Percentiles rank a stretch among this genome's conserved stretches.
Conservation (phyloP, 2,888 invertebrate genomes). For the Oligia fasciuncula region DNA sequence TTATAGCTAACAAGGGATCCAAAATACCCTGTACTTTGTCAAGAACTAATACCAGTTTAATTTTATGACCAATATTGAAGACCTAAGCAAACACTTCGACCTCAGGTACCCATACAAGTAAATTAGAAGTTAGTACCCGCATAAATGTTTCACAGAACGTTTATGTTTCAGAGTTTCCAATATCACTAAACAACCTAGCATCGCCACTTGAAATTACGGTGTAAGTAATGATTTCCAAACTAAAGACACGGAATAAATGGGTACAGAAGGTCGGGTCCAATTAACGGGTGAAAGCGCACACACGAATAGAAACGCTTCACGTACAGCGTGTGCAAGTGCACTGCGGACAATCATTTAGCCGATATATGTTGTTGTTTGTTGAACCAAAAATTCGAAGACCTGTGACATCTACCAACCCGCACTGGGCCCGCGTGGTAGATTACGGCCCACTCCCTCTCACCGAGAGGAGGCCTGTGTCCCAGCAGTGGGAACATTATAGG, state of each 20-base stretch:
- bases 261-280: background rate
- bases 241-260: background rate
- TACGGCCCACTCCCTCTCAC: no score
- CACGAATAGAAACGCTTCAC: background rate
- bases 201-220: slow-evolving; percentile 60
- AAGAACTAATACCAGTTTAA: slow-evolving; percentile 50
- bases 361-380: background rate
- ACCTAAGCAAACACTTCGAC: slow-evolving; percentile 57
- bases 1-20: slow-evolving; percentile 22
- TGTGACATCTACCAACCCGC: no score
- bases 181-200: slow-evolving; percentile 55
- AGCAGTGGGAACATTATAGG: no score
- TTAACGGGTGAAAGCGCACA: background rate
- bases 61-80: slow-evolving; percentile 48
- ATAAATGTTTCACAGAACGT: slow-evolving; percentile 55
- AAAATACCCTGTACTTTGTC: slow-evolving; percentile 35
- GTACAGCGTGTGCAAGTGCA: background rate
- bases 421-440: no score
- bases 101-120: slow-evolving; percentile 50
- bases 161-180: slow-evolving; percentile 55
- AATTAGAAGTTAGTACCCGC: slow-evolving; percentile 47
- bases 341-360: background rate
- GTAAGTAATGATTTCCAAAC: slow-evolving; percentile 56
- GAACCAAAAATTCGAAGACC: no score
- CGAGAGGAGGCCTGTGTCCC: no score